Percentiles rank a stretch among this genome's conserved stretches.
Evolutionary conservation across 2,888 invertebrate genomes (phyloP).

Genomic region (Cosmia pyralina): DNA sequence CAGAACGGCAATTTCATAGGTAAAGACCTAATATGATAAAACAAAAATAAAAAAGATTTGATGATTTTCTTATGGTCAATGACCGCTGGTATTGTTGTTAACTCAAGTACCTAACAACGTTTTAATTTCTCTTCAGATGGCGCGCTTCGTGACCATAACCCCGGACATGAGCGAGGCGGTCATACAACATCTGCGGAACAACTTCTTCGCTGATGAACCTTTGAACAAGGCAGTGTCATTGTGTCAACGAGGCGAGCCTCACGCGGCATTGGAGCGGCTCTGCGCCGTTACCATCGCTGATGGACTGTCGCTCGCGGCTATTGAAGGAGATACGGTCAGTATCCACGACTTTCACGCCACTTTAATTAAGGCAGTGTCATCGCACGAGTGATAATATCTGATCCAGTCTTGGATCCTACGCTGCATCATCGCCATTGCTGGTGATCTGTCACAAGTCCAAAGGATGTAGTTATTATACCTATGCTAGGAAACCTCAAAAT

Average conservation of each 20-base stretch:
- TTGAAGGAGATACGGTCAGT: constrained; percentile 91
- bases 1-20: too few species aligned
- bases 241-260: constrained; percentile 92
- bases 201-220: constrained; percentile 96
- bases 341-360: too few species aligned
- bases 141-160: constrained; percentile 80
- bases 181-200: constrained; percentile 92
- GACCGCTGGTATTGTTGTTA: too few species aligned
- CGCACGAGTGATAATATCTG: background rate
- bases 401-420: background rate
- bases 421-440: background rate
- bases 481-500: too few species aligned
- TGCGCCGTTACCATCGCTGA: constrained; percentile 93
- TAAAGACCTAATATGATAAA: too few species aligned
- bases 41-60: too few species aligned
- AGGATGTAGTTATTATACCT: too few species aligned
- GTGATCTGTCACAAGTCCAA: background rate
- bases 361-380: background rate
- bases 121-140: constrained; percentile 66
- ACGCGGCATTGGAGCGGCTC: constrained; percentile 93
- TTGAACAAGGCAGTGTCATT: constrained; percentile 94
- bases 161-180: constrained; percentile 90
- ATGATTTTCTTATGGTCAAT: too few species aligned
- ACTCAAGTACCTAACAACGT: too few species aligned
- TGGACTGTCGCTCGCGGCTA: constrained; percentile 92